Percentiles rank a stretch among this genome's conserved stretches.
phyloP scores from a whole-genome alignment of 2,888 invertebrate species.

The Chaitophorus viminalis region DNA sequence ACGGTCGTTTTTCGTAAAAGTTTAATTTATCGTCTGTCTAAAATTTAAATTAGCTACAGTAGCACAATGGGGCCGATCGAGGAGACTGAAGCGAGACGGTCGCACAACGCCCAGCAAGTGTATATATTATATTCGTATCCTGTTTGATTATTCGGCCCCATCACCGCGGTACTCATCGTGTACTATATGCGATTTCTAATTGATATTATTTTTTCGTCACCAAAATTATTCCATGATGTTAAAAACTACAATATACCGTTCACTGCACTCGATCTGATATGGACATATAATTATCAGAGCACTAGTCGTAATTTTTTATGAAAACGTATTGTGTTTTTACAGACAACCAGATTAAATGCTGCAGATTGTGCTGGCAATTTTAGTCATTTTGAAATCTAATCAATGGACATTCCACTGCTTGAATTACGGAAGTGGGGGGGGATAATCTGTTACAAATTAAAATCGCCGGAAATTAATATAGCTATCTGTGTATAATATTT shows the following conservation, averaged over 20 bases:
- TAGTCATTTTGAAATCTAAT: too few species aligned
- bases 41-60: too few species aligned
- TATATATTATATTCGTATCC: not conserved
- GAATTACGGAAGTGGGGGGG: not conserved
- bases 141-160: not conserved
- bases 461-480: not conserved
- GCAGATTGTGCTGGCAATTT: too few species aligned
- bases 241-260: too few species aligned
- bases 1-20: too few species aligned
- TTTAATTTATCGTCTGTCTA: too few species aligned
- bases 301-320: not conserved
- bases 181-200: not conserved
- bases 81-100: not conserved
- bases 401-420: too few species aligned
- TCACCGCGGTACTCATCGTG: not conserved
- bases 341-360: too few species aligned
- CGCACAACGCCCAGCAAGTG: not conserved
- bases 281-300: not conserved
- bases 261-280: not conserved
- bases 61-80: not conserved
- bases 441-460: not conserved
- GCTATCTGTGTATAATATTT: not conserved
- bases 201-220: not conserved
- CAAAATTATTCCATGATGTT: not conserved
- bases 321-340: too few species aligned